A percentile compares a stretch with the other conserved stretches of the same genome.
Evolutionary conservation across 2,113 vertebrate species (phyloP).

Genomic region (Pholis gunnellus): DNA sequence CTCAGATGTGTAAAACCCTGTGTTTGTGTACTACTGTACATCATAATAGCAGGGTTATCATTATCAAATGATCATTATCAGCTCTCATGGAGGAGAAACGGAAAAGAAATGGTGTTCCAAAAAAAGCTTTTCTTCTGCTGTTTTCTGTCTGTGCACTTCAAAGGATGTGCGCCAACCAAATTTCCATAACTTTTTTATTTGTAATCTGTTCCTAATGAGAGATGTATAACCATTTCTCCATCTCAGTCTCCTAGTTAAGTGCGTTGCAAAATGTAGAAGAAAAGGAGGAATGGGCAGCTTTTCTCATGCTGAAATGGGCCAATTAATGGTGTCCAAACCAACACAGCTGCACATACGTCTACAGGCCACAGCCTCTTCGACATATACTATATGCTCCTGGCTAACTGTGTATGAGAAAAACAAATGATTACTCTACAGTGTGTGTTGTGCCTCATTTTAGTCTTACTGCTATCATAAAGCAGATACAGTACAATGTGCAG

Average conservation of each 20-base stretch:
- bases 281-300: slow-evolving; percentile 2
- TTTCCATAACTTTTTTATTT: slow-evolving; percentile 76
- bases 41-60: slow-evolving; percentile 71
- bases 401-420: slow-evolving; percentile 38
- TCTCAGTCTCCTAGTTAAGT: slow-evolving; percentile 28
- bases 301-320: slow-evolving; percentile 45
- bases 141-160: slow-evolving; percentile 73
- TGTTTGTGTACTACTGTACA: slow-evolving; percentile 63
- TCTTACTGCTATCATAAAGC: slow-evolving; percentile 14
- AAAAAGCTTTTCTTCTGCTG: slow-evolving; percentile 60
- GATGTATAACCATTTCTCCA: slow-evolving; percentile 54
- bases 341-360: slow-evolving; percentile 17
- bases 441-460: slow-evolving; percentile 32
- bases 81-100: slow-evolving; percentile 47
- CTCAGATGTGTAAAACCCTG: slow-evolving; percentile 64
- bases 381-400: slow-evolving; percentile 25
- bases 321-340: slow-evolving; percentile 61
- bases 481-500: slow-evolving; percentile 17
- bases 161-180: slow-evolving; percentile 60
- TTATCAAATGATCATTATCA: slow-evolving; percentile 78
- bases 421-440: slow-evolving; percentile 40
- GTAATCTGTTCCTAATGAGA: slow-evolving; percentile 76
- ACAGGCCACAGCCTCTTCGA: slow-evolving; percentile 39
- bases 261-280: slow-evolving; percentile 27
- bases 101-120: slow-evolving; percentile 47